Evolutionary conservation across 2,113 vertebrate species (phyloP), one percentile per base, ranked within the genome.

Genomic region (Caloenas nicobarica): DNA sequence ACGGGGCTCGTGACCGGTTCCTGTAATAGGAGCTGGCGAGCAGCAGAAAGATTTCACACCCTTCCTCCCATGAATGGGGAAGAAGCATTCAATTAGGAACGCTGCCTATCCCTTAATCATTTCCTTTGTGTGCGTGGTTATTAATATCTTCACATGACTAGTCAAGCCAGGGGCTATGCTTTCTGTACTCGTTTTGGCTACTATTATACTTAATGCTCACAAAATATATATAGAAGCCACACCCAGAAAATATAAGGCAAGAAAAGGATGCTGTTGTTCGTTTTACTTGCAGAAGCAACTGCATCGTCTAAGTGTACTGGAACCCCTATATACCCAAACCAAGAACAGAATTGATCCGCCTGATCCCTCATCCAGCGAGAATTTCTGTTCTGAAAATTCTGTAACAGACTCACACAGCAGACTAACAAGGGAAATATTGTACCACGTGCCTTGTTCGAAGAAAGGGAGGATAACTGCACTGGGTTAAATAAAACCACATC

Each of bases 121-220:
- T 71, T 79, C 91, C 88, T 91, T 91, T 93, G 91, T 93, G 68
- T 77, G 54, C 26, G 6, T 19, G 68, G 88, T 76, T 95, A 91
- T 95, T 91, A 91, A 91, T 96, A 96, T 68, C 88, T 58, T 48
- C 19, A 57, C 57, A 58, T 50, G 62, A 80, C 57, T 53, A 61
- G 48, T 64, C 85, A 79, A 71, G 93, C 95, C 93, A 93, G 3
- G 36, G 85, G 95, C 95, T 86, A 95, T 44, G 62, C 48, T 86
- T 96, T 80, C 68, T 58, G 24, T 11, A 26, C 71, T 82, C 16
- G 0, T 72, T 66, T 76, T 82, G 81, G 68, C 72, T 58, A 71
- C 81, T 44, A 44, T 44, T 44, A 18, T 57, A 17, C 44, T 83
- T n/a, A n/a, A 62, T 28, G 64, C 77, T 93, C 80, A 58, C 53